These are phyloP conservation scores for Tenthredo scrophulariae DNA, from an alignment of 2,888 invertebrate species.

Conservation along the genomic window DNA sequence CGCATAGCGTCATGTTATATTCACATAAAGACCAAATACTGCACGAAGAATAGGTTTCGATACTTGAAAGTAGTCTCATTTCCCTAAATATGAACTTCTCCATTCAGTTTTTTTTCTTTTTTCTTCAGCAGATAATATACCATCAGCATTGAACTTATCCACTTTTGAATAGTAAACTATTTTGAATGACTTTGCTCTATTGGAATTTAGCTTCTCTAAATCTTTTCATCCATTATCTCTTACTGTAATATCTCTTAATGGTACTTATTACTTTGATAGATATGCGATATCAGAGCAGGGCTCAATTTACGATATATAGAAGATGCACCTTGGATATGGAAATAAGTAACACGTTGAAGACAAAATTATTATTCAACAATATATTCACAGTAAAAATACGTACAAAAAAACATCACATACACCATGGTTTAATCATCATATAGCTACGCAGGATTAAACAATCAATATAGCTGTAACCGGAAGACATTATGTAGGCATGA, in stretches of 20 bases:
- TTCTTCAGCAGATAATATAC: not conserved
- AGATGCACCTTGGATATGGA: not conserved
- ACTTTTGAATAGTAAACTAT: no score
- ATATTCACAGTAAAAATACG: constrained; percentile 34
- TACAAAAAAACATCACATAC: constrained; percentile 33
- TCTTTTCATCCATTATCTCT: no score
- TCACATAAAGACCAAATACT: not conserved
- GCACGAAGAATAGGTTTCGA: not conserved
- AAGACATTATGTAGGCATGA: constrained; percentile 29
- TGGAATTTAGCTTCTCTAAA: no score
- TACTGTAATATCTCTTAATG: not conserved
- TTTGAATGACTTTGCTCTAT: no score
- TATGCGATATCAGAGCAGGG: not conserved
- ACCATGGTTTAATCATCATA: constrained; percentile 11
- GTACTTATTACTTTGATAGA: not conserved
- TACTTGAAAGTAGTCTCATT: not conserved
- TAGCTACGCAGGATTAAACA: constrained; percentile 9
- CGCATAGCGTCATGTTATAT: not conserved
- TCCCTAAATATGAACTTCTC: not conserved
- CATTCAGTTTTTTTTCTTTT: not conserved
- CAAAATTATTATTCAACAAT: constrained; percentile 21
- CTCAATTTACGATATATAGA: not conserved
- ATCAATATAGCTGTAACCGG: not conserved
- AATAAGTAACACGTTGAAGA: not conserved
- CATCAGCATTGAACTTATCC: not conserved